Evolutionary conservation across 2,797 vertebrate species (phyloP), one percentile per base, ranked within the genome.

Genomic region (Gambelia wislizenii): DNA sequence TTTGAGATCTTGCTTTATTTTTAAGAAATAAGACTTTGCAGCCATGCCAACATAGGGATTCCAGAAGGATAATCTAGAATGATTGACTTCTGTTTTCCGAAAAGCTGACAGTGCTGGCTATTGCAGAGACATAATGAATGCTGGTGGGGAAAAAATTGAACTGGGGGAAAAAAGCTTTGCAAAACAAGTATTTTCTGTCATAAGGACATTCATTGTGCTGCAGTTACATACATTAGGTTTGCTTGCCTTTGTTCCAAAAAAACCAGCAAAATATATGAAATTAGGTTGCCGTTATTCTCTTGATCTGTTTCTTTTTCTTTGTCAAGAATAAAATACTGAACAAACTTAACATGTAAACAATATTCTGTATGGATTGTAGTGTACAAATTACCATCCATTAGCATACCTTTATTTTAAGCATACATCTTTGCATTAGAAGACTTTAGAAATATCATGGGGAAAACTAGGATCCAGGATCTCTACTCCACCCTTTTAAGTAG

Each of bases 221-320:
- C 81, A 93, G 91, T 94, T 95, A 92, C 92, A 92, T 91, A 94
- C 92, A 93, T 94, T 94, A 91, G 94, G 94, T 95, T 95, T 92
- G 93, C 93, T 95, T 94, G 91, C 94, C 93, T 96, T 96, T 94
- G 95, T 96, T 95, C 92, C 91, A 47, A 90, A 94, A n/a, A 94
- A 95, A 91, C 93, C 95, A 96, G 95, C 95, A 95, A 96, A 96
- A 95, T 95, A 96, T 95, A 94, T 89, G 95, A 96, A 96, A 96
- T 96, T 96, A 94, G 96, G 94, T 95, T 96, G 95, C 95, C 93
- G 93, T 94, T 92, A 94, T 96, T 96, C 95, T 96, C 96, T 96
- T 96, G 96, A 95, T 96, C 95, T 96, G 91, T 93, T 95, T 92
- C 95, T 95, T 95, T 92, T 90, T 88, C 49, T 93, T 92, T 95